Conservation (phyloP, 1,140 invertebrate genomes). For the Rhizoglyphus robini region DNA sequence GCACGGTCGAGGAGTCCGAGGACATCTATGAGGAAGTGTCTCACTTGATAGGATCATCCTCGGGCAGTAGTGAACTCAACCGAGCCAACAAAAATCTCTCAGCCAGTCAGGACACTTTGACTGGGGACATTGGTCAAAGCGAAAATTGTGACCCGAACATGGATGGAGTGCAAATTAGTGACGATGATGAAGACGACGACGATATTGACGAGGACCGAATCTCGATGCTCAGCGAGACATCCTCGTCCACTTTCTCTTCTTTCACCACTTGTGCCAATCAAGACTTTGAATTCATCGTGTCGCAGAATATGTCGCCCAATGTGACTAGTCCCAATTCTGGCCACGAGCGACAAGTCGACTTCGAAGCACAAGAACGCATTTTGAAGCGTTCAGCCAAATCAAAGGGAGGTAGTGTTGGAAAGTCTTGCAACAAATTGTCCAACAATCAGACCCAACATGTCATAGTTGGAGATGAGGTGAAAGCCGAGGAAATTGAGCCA, state of each 20-base stretch:
- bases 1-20: background rate
- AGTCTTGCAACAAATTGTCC: background rate
- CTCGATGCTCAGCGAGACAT: conserved; percentile 4
- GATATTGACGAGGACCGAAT: conserved; percentile 3
- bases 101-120: conserved; percentile 12
- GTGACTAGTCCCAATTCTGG: background rate
- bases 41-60: background rate
- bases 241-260: conserved; percentile 30
- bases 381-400: background rate
- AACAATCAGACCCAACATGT: background rate
- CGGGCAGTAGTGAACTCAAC: background rate
- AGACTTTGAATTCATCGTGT: conserved; percentile 43
- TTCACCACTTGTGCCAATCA: conserved; percentile 51
- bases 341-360: background rate
- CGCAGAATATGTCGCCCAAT: background rate
- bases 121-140: background rate
- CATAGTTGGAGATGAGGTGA: no score
- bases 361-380: background rate
- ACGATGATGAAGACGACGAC: conserved; percentile 7
- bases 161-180: background rate
- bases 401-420: background rate
- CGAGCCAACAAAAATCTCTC: background rate
- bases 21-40: conserved; percentile 11
- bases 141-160: background rate
- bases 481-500: background rate